A percentile compares a stretch with the other conserved stretches of the same genome.
Evolutionary conservation across 1,140 invertebrate species (phyloP).

Genomic region (Drosophila repletoides): DNA sequence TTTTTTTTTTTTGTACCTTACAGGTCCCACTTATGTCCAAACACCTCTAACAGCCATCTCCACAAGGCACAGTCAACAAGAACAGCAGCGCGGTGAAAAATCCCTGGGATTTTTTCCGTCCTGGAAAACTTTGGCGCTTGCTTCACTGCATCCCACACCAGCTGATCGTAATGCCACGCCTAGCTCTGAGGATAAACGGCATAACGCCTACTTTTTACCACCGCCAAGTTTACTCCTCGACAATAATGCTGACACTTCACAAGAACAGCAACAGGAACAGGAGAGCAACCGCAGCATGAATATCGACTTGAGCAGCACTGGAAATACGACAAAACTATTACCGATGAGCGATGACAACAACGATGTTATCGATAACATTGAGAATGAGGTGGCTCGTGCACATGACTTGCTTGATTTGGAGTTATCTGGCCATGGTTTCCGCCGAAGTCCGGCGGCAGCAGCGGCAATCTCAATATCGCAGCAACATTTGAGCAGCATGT

Average conservation of each 20-base stretch:
- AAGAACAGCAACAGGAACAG: conserved; percentile 23
- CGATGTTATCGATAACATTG: conserved; percentile 67
- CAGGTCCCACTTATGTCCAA: conserved; percentile 57
- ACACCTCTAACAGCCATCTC: conserved; percentile 34
- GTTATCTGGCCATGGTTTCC: conserved; percentile 76
- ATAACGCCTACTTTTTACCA: conserved; percentile 57
- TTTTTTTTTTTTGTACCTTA: neutral
- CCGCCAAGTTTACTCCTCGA: conserved; percentile 68
- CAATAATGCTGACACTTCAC: neutral
- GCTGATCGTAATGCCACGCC: conserved; percentile 7
- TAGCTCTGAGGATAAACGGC: conserved; percentile 35
- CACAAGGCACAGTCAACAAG: conserved; percentile 23
- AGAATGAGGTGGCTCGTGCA: conserved; percentile 74
- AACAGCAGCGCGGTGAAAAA: conserved; percentile 61
- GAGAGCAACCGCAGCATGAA: conserved; percentile 47
- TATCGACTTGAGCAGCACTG: conserved; percentile 45
- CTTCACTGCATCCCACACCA: conserved; percentile 62
- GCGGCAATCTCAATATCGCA: conserved; percentile 63
- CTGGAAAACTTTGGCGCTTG: conserved; percentile 74
- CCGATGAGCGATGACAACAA: conserved; percentile 33
- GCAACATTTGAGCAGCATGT: conserved; percentile 49
- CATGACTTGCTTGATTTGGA: conserved; percentile 77
- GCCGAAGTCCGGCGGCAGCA: conserved; percentile 64
- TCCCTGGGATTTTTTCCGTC: conserved; percentile 74
- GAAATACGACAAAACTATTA: conserved; percentile 8